Evolutionary conservation across 2,113 vertebrate genomes (phyloP).

Genomic region (Trichomycterus rosablanca): DNA sequence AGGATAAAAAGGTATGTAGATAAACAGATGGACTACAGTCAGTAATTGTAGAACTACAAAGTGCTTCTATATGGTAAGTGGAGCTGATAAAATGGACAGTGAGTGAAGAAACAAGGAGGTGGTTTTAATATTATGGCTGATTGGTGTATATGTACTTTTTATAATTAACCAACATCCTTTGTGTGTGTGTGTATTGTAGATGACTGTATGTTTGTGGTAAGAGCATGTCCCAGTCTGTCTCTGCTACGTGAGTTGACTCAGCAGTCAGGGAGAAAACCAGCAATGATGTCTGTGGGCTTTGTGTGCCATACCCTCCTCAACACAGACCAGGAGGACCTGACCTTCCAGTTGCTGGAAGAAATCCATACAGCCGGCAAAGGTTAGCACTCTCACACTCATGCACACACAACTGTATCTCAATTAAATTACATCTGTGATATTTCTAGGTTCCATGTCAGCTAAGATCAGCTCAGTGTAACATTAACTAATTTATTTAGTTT

Average conservation of each 20-base stretch:
- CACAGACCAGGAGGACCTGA: constrained; percentile 48
- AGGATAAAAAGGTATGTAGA: too few species aligned
- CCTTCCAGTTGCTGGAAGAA: constrained; percentile 59
- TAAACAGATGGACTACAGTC: too few species aligned
- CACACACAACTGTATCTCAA: neutral
- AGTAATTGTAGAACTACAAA: too few species aligned
- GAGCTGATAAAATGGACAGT: too few species aligned
- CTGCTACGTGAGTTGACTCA: constrained; percentile 58
- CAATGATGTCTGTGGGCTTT: constrained; percentile 51
- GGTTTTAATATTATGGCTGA: too few species aligned
- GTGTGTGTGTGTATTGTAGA: constrained; percentile 41
- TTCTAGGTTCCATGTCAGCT: too few species aligned
- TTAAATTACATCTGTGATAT: too few species aligned
- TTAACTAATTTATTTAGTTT: too few species aligned
- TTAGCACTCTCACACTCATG: constrained; percentile 38
- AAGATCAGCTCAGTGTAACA: too few species aligned
- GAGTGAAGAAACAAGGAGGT: too few species aligned
- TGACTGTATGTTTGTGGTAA: constrained; percentile 62
- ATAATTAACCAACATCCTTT: neutral
- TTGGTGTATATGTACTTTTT: neutral
- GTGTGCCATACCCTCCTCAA: constrained; percentile 53
- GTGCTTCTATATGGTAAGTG: too few species aligned
- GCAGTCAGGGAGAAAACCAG: constrained; percentile 50
- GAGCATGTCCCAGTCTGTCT: constrained; percentile 48
- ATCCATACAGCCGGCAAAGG: constrained; percentile 47